Evolutionary conservation across 1,140 invertebrate species (phyloP).

Genomic region (Conus betulinus): DNA sequence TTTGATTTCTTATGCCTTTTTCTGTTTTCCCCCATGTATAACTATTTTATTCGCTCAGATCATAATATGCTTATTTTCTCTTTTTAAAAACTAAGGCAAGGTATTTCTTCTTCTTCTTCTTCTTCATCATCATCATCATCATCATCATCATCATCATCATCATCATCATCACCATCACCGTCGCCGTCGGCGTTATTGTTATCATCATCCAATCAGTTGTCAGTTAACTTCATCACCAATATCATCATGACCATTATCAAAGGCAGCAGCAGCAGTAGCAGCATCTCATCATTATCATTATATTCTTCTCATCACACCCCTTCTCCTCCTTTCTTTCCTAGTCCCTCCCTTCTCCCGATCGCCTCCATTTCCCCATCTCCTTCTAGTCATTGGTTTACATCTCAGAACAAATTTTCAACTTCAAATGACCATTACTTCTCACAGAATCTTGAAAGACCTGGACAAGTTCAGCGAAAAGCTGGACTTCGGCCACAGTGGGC

Average conservation of each 20-base stretch:
- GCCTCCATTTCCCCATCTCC: neutral
- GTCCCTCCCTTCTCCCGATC: neutral
- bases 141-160: conserved; percentile 1
- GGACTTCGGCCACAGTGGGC: conserved; percentile 46
- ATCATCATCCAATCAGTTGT: too few relatives aligned
- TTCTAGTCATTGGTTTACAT: neutral
- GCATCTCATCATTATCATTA: too few relatives aligned
- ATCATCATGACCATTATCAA: too few relatives aligned
- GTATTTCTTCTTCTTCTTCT: neutral
- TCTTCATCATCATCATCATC: neutral
- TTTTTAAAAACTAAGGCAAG: too few relatives aligned
- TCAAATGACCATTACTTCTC: neutral
- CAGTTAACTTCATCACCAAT: too few relatives aligned
- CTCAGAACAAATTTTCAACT: neutral
- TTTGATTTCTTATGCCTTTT: too few relatives aligned
- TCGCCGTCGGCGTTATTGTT: neutral
- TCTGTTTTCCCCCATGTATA: too few relatives aligned
- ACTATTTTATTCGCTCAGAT: too few relatives aligned
- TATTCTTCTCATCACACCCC: too few relatives aligned
- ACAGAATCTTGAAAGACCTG: conserved; percentile 61
- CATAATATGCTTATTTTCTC: too few relatives aligned
- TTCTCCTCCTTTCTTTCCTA: neutral
- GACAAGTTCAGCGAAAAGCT: conserved; percentile 60
- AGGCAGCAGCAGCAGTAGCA: too few relatives aligned
- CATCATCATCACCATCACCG: neutral